phyloP scores from a whole-genome alignment of 2,797 vertebrate genomes.

The Typhlichthys subterraneus region DNA sequence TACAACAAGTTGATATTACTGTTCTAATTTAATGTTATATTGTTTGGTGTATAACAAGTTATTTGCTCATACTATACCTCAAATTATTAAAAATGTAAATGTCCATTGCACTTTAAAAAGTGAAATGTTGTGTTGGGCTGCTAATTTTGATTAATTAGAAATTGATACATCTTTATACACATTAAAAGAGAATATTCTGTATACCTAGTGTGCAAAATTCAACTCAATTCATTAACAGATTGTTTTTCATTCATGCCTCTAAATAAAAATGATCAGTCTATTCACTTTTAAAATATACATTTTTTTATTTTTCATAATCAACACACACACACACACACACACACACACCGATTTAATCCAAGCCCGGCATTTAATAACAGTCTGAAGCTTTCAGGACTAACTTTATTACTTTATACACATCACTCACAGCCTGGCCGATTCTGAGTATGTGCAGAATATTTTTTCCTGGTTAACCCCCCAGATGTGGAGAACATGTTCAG shows the following conservation, averaged over 20 bases:
- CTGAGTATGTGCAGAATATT: constrained; percentile 51
- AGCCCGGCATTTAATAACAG: background rate
- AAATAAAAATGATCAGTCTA: background rate
- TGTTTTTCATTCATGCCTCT: background rate
- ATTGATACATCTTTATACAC: too few species aligned
- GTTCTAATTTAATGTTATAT: background rate
- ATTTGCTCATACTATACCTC: background rate
- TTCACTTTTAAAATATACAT: background rate
- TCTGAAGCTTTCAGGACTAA: background rate
- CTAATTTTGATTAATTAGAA: too few species aligned
- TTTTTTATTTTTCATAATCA: background rate
- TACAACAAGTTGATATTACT: background rate
- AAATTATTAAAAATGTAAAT: background rate
- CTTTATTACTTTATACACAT: constrained; percentile 14
- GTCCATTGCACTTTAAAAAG: background rate
- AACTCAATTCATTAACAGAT: too few species aligned
- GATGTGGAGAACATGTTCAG: constrained; percentile 60
- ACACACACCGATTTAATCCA: too few species aligned
- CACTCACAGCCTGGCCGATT: constrained; percentile 20
- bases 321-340: background rate
- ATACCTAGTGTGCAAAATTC: too few species aligned
- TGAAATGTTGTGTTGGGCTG: too few species aligned
- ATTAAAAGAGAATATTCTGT: too few species aligned
- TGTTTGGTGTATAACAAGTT: background rate
- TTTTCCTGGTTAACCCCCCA: constrained; percentile 57